These are phyloP conservation scores for Heliothis subflexa DNA, from an alignment of 1,140 invertebrate genomes.

Conservation along the genomic window DNA sequence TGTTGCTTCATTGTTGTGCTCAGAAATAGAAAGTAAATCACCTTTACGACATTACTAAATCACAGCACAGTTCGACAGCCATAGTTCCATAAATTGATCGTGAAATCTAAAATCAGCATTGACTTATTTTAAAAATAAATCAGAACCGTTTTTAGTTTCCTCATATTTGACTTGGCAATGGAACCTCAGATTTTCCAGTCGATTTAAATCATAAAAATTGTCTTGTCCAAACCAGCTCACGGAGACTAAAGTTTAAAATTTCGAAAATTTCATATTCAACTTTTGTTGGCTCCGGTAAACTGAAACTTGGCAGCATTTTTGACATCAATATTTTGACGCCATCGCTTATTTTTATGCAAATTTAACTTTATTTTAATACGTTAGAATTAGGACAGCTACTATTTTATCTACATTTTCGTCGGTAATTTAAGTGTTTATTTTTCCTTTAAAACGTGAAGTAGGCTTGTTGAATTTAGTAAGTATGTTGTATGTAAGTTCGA, in stretches of 20 bases:
- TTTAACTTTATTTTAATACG: background rate
- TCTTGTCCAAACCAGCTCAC: background rate
- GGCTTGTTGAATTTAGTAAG: background rate
- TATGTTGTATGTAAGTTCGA: too few species aligned
- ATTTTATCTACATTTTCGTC: too few species aligned
- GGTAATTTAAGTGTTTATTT: background rate
- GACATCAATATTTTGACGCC: slow-evolving; percentile 26
- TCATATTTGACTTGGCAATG: background rate
- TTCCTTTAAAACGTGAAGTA: background rate
- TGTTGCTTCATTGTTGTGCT: too few species aligned
- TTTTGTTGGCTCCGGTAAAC: slow-evolving; percentile 13
- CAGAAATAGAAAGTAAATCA: too few species aligned
- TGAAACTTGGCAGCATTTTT: slow-evolving; percentile 13
- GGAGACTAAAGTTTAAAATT: background rate
- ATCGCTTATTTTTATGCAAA: background rate
- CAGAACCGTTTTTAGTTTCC: background rate
- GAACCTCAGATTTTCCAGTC: background rate
- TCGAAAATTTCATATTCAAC: background rate
- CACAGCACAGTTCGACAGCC: too few species aligned
- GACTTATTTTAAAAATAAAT: background rate
- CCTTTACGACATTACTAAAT: too few species aligned
- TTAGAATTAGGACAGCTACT: too few species aligned
- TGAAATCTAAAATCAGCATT: background rate
- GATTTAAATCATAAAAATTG: slow-evolving; percentile 9
- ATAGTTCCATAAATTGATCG: background rate